Conservation (phyloP, 2,113 vertebrate genomes). For the Ciconia boyciana region DNA sequence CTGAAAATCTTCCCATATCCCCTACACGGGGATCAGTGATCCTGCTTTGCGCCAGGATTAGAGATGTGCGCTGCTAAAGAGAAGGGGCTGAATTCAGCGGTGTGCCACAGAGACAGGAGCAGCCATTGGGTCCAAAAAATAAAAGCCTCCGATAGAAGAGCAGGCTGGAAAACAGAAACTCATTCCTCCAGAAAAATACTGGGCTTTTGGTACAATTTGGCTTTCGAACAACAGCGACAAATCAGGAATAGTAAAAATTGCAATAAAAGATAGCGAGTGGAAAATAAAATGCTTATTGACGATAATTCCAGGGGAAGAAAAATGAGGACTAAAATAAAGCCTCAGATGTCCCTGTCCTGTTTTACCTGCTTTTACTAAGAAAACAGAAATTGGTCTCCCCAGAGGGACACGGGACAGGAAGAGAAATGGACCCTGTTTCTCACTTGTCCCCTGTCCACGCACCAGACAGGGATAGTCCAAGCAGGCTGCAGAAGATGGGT, state of each 20-base stretch:
- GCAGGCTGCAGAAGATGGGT: not conserved
- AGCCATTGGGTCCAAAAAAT: rapidly evolving
- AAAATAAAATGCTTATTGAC: conserved; percentile 33
- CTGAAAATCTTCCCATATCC: not conserved
- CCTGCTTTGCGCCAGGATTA: rapidly evolving
- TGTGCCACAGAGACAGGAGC: not conserved
- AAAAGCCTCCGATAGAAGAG: not conserved
- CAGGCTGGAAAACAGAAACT: not conserved
- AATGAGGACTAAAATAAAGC: not conserved
- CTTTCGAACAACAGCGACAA: not conserved
- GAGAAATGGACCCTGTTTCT: not conserved
- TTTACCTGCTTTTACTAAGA: not conserved
- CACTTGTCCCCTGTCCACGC: not conserved
- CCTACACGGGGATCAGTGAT: rapidly evolving
- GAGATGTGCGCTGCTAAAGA: not conserved
- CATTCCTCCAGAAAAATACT: not conserved
- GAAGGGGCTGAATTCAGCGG: not conserved
- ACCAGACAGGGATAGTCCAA: not conserved
- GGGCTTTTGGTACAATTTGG: not conserved
- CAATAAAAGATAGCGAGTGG: not conserved
- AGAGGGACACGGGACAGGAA: not conserved
- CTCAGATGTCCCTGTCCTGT: not conserved
- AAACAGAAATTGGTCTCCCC: not conserved
- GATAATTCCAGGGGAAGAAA: conserved; percentile 7
- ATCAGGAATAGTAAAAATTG: not conserved